Evolutionary conservation across 2,797 vertebrate genomes (phyloP).

Genomic region (Catostomus latipinnis): DNA sequence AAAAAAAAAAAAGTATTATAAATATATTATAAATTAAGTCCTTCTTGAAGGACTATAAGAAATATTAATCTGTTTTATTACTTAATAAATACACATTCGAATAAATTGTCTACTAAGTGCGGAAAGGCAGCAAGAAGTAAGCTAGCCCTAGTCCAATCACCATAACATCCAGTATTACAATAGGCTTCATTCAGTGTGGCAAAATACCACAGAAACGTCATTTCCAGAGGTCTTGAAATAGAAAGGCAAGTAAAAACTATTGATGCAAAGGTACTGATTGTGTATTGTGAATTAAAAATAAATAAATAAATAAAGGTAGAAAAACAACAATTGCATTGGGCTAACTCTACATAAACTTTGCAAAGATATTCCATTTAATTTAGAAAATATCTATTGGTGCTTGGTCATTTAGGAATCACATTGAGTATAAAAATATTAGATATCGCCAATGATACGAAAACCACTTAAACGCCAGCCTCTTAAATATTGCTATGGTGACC

Average conservation of each 20-base stretch:
- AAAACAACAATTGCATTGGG: conserved; percentile 76
- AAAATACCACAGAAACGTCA: conserved; percentile 40
- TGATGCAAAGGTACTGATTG: conserved; percentile 62
- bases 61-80: conserved; percentile 4
- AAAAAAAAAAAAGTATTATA: conserved; percentile 3
- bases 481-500: conserved; percentile 83
- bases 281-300: conserved; percentile 76
- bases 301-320: conserved; percentile 65
- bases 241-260: conserved; percentile 49
- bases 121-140: conserved; percentile 60
- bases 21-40: conserved; percentile 2
- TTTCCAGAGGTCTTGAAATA: conserved; percentile 51
- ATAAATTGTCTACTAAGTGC: conserved; percentile 40
- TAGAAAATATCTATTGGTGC: conserved; percentile 86
- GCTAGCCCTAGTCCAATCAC: conserved; percentile 52
- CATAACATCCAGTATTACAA: conserved; percentile 57
- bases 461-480: conserved; percentile 81
- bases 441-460: conserved; percentile 84
- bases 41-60: conserved; percentile 6
- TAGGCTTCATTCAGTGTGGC: conserved; percentile 54
- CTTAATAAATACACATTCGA: conserved; percentile 48
- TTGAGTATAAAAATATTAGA: conserved; percentile 87
- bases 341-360: conserved; percentile 79
- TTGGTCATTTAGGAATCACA: conserved; percentile 82
- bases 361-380: conserved; percentile 77